Conservation (phyloP, 2,113 vertebrate species). For the Rhinogobius similis region DNA sequence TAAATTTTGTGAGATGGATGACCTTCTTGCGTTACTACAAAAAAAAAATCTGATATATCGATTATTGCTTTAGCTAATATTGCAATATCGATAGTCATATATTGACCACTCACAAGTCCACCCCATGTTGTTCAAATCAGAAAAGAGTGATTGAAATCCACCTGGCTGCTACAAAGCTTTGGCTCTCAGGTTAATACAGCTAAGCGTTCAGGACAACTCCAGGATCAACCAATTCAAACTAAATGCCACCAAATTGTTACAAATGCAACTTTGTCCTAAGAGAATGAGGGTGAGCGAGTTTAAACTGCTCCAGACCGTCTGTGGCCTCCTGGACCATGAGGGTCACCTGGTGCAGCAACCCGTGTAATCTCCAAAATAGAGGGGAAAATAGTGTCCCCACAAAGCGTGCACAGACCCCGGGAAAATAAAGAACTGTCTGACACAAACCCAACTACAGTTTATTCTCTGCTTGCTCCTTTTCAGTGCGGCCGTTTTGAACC, state of each 20-base stretch:
- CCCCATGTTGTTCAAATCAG: neutral
- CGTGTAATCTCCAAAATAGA: conserved; percentile 86
- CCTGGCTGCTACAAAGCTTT: conserved; percentile 4
- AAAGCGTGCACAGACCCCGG: conserved; percentile 66
- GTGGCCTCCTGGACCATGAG: conserved; percentile 77
- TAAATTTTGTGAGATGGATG: too few species aligned
- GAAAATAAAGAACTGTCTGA: conserved; percentile 67
- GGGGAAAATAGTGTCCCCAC: conserved; percentile 64
- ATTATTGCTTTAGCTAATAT: too few species aligned
- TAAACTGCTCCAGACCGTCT: conserved; percentile 78
- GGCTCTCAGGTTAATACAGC: conserved; percentile 28
- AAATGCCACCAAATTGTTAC: conserved; percentile 51
- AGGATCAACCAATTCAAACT: conserved; percentile 53
- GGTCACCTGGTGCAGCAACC: conserved; percentile 85
- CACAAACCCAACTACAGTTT: conserved; percentile 65
- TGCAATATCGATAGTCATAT: too few species aligned
- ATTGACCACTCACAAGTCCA: neutral
- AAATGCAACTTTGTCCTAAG: conserved; percentile 64
- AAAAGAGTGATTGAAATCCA: neutral
- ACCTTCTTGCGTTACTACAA: too few species aligned
- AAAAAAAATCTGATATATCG: too few species aligned
- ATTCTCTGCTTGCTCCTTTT: conserved; percentile 65
- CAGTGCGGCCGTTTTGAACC: conserved; percentile 65
- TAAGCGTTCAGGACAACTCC: conserved; percentile 27
- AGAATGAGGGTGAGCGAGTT: conserved; percentile 69